Conservation (phyloP, 2,888 invertebrate genomes). For the Geotrupes spiniger region DNA sequence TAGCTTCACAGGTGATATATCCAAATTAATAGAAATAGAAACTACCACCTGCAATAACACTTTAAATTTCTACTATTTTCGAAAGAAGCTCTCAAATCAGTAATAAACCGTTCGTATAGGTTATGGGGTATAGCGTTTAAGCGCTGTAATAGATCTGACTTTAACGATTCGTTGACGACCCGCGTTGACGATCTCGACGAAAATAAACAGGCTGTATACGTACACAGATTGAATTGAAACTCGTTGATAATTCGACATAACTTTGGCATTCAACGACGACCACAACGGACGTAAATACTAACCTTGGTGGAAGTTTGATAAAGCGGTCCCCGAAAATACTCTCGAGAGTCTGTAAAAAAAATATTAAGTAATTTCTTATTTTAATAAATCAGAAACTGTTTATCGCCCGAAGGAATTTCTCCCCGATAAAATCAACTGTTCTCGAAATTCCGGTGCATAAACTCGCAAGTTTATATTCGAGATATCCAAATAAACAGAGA, state of each 20-base stretch:
- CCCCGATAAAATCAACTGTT: no score
- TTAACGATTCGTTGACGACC: neutral
- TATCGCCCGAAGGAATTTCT: no score
- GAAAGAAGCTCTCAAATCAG: no score
- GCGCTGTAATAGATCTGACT: neutral
- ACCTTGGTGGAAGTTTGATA: conserved; percentile 79
- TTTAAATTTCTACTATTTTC: neutral
- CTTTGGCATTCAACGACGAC: no score
- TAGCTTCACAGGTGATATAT: no score
- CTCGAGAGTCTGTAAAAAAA: conserved; percentile 70
- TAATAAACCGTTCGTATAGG: neutral
- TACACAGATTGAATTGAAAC: neutral
- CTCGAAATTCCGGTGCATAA: conserved; percentile 17
- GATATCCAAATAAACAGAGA: conserved; percentile 37
- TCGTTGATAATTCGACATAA: neutral
- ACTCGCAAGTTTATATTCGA: conserved; percentile 28
- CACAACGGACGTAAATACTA: no score
- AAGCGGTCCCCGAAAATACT: conserved; percentile 75
- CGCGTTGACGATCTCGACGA: neutral
- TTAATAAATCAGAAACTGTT: no score
- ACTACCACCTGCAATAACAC: no score
- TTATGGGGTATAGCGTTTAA: neutral
- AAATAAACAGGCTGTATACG: neutral
- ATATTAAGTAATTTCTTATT: no score
- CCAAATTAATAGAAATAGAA: no score